Percentiles rank a stretch among this genome's conserved stretches.
phyloP scores from a whole-genome alignment of 1,140 invertebrate species.

The Drosophila arizonae region DNA sequence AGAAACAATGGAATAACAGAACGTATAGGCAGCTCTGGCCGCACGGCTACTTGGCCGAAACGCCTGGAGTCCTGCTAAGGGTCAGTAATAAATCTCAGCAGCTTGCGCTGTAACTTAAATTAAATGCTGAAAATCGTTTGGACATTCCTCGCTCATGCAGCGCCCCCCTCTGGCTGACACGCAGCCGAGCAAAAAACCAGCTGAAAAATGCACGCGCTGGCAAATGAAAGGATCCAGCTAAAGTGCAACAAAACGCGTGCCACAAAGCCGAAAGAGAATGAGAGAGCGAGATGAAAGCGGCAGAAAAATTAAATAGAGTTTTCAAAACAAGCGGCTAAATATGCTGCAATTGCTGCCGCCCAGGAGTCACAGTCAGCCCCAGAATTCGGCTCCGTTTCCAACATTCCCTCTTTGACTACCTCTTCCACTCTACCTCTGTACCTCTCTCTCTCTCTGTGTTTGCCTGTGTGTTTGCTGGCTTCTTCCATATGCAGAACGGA shows the following conservation, averaged over 20 bases:
- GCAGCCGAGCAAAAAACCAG: conserved; percentile 46
- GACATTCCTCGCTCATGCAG: conserved; percentile 20
- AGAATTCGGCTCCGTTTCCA: background rate
- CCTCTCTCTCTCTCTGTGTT: background rate
- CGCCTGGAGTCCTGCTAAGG: conserved; percentile 68
- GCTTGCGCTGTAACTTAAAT: conserved; percentile 79
- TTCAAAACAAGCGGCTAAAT: conserved; percentile 76
- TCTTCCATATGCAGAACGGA: conserved; percentile 46
- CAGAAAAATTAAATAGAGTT: conserved; percentile 74
- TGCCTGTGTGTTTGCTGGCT: conserved; percentile 15
- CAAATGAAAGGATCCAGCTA: conserved; percentile 26
- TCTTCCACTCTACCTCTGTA: background rate
- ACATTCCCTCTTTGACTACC: background rate
- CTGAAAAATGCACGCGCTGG: conserved; percentile 66
- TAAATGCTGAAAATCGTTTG: conserved; percentile 79
- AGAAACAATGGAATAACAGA: conserved; percentile 17
- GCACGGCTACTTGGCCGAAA: conserved; percentile 5
- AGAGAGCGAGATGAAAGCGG: background rate
- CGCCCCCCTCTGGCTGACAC: conserved; percentile 15
- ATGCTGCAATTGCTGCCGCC: conserved; percentile 49
- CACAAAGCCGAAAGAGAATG: conserved; percentile 21
- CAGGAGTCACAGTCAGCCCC: conserved; percentile 3
- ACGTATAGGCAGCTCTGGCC: conserved; percentile 11
- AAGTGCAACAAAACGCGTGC: conserved; percentile 60
- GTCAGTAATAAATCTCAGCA: conserved; percentile 78